These are phyloP conservation scores for Melolontha melolontha DNA, from an alignment of 2,888 invertebrate genomes.

Conservation along the genomic window DNA sequence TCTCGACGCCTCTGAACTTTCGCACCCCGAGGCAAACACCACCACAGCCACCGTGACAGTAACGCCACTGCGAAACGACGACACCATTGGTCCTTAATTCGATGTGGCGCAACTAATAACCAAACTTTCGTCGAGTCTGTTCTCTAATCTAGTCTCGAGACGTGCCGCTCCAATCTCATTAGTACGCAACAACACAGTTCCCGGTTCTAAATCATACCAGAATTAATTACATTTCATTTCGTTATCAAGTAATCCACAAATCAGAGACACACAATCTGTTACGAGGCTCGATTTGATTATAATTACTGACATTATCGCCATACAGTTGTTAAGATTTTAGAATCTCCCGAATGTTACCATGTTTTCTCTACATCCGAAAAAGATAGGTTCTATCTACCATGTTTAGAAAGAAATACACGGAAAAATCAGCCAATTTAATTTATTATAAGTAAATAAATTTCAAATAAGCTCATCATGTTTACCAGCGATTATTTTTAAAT, in stretches of 20 bases:
- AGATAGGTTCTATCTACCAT: too few species aligned
- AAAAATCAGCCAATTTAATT: too few species aligned
- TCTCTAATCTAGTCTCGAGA: slow-evolving; percentile 24
- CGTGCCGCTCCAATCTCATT: slow-evolving; percentile 54
- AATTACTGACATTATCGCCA: slow-evolving; percentile 59
- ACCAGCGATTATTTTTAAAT: too few species aligned
- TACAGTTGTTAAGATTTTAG: too few species aligned
- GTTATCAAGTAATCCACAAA: slow-evolving; percentile 65
- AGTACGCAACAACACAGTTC: slow-evolving; percentile 57
- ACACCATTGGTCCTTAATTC: slow-evolving; percentile 31
- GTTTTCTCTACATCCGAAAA: too few species aligned
- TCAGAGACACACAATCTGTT: slow-evolving; percentile 62
- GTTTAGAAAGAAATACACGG: too few species aligned
- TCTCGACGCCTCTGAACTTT: too few species aligned
- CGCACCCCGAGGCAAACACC: too few species aligned
- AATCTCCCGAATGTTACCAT: too few species aligned
- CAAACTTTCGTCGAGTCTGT: slow-evolving; percentile 22
- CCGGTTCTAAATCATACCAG: slow-evolving; percentile 59
- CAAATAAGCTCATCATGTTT: too few species aligned
- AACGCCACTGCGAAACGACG: slow-evolving; percentile 1
- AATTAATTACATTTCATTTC: slow-evolving; percentile 64
- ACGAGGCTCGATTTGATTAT: slow-evolving; percentile 60
- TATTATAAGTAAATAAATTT: too few species aligned
- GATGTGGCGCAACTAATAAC: slow-evolving; percentile 37
- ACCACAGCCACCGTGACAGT: too few species aligned